Evolutionary conservation across 2,113 vertebrate genomes (phyloP).

Genomic region (Channa maculata): DNA sequence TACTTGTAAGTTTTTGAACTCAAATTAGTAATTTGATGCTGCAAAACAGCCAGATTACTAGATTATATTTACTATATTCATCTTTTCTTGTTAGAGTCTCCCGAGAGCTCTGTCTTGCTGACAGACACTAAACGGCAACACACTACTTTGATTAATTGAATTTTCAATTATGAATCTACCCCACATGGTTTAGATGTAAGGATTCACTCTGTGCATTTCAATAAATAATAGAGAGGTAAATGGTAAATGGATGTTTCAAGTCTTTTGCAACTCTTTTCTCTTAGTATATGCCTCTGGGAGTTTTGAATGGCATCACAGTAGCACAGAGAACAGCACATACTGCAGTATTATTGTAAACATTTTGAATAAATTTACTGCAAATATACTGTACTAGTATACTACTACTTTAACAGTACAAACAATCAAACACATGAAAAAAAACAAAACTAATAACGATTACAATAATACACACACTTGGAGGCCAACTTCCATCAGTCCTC

Average conservation of each 20-base stretch:
- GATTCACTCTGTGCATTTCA: slow-evolving; percentile 35
- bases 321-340: slow-evolving; percentile 28
- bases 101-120: slow-evolving; percentile 26
- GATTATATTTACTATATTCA: slow-evolving; percentile 23
- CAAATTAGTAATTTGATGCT: background rate
- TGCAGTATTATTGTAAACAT: background rate
- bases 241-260: slow-evolving; percentile 40
- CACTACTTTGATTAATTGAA: slow-evolving; percentile 54
- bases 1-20: too few species aligned
- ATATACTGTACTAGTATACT: slow-evolving; percentile 1
- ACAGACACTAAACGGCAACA: slow-evolving; percentile 36
- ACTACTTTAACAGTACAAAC: slow-evolving; percentile 1
- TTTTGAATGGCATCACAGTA: slow-evolving; percentile 40
- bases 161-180: slow-evolving; percentile 62
- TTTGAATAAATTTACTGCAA: background rate
- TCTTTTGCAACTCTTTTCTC: slow-evolving; percentile 38
- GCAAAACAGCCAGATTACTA: slow-evolving; percentile 7
- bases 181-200: slow-evolving; percentile 24
- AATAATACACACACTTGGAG: slow-evolving; percentile 12
- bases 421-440: background rate
- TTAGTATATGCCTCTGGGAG: slow-evolving; percentile 21
- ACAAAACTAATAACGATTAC: background rate
- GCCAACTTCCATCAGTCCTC: slow-evolving; percentile 8
- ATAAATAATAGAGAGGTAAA: slow-evolving; percentile 30
- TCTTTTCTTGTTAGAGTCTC: slow-evolving; percentile 24